phyloP scores from a whole-genome alignment of 1,140 invertebrate genomes.

The Carcinoscorpius rotundicauda region DNA sequence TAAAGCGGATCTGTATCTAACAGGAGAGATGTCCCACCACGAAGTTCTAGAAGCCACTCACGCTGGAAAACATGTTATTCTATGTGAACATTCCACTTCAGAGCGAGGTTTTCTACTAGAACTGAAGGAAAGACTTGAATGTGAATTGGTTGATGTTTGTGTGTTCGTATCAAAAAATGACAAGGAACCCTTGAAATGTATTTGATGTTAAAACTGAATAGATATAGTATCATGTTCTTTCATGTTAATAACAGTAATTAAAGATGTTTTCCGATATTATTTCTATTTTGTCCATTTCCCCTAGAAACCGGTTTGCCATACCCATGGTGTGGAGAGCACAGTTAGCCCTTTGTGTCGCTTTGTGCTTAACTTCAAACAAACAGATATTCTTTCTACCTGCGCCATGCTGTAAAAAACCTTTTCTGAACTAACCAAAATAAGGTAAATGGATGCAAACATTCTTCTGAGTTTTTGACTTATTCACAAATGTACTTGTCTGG shows the following conservation, averaged over 20 bases:
- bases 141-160: constrained; percentile 40
- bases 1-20: constrained; percentile 68
- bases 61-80: constrained; percentile 55
- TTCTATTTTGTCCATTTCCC: neutral
- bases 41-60: constrained; percentile 79
- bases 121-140: constrained; percentile 28
- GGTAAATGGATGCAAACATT: too few relatives aligned
- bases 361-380: too few relatives aligned
- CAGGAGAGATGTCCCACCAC: constrained; percentile 93
- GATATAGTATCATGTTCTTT: too few relatives aligned
- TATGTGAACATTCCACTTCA: constrained; percentile 90
- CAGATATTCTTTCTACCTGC: too few relatives aligned
- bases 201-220: constrained; percentile 20
- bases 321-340: too few relatives aligned
- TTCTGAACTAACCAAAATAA: too few relatives aligned
- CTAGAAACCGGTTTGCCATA: too few relatives aligned
- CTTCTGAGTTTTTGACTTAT: too few relatives aligned
- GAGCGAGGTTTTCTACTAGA: constrained; percentile 69
- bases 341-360: too few relatives aligned
- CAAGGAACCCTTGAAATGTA: constrained; percentile 49
- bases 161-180: constrained; percentile 58
- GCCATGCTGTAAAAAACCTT: too few relatives aligned
- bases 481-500: too few relatives aligned
- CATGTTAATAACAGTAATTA: constrained; percentile 1
- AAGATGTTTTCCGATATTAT: constrained; percentile 10